Percentiles rank a stretch among this genome's conserved stretches.
These are phyloP conservation scores for Protobothrops mucrosquamatus DNA, from an alignment of 2,113 vertebrate species.

Conservation along the genomic window DNA sequence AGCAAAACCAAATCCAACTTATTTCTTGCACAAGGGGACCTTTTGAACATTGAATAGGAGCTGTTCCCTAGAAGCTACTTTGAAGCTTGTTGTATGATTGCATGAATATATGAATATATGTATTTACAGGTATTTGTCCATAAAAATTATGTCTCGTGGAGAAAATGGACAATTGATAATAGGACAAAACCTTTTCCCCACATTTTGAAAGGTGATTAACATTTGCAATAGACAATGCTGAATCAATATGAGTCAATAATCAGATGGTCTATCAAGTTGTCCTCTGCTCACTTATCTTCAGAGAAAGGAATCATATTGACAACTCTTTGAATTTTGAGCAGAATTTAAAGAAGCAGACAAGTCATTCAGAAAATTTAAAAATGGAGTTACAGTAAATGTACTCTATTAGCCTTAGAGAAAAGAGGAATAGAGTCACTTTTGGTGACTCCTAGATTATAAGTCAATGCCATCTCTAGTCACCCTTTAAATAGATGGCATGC, in stretches of 20 bases:
- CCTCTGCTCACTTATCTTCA: background rate
- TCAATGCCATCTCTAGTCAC: constrained; percentile 17
- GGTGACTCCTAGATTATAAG: constrained; percentile 14
- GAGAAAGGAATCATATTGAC: background rate
- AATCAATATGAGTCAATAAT: background rate
- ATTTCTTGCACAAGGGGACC: background rate
- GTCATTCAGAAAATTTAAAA: background rate
- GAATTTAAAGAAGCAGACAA: background rate
- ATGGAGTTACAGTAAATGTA: background rate
- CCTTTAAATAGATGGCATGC: constrained; percentile 7
- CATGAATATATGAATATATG: background rate
- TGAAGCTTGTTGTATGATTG: background rate
- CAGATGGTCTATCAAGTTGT: background rate
- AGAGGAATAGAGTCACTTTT: background rate
- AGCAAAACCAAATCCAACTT: background rate
- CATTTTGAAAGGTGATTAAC: background rate
- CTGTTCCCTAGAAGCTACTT: background rate
- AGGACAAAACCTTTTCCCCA: background rate
- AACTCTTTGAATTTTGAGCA: background rate
- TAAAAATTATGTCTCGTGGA: background rate
- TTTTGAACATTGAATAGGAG: background rate
- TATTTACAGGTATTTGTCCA: background rate
- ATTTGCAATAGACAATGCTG: background rate
- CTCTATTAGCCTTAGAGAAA: background rate
- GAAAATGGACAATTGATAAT: background rate